phyloP scores from a whole-genome alignment of 1,140 invertebrate species.

The Euwallacea similis region DNA sequence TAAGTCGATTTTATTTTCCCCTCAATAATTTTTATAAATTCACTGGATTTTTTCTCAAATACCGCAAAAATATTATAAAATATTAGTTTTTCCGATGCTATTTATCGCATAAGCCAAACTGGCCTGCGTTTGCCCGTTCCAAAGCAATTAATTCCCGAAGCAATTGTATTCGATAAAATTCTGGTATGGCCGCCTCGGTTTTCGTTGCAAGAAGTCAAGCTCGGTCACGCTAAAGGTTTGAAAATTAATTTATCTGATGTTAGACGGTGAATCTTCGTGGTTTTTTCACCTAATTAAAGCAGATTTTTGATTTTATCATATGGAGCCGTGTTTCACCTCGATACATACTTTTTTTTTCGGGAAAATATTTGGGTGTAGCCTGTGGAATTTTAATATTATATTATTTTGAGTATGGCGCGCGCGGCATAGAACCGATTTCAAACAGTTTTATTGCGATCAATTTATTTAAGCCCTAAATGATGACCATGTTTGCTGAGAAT shows the following conservation, averaged over 20 bases:
- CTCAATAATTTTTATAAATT: conserved; percentile 45
- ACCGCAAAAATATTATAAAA: conserved; percentile 41
- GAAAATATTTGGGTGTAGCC: conserved; percentile 50
- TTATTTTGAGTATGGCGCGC: conserved; percentile 51
- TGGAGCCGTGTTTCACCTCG: conserved; percentile 31
- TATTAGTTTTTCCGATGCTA: conserved; percentile 46
- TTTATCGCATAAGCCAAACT: conserved; percentile 33
- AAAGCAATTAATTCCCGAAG: conserved; percentile 41
- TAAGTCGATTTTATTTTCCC: conserved; percentile 46
- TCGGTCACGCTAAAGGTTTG: conserved; percentile 27
- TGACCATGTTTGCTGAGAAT: too few relatives aligned
- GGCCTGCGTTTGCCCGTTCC: conserved; percentile 24
- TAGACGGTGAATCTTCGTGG: conserved; percentile 15
- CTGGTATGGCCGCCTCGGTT: conserved; percentile 43
- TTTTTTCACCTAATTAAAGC: conserved; percentile 40
- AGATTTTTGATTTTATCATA: conserved; percentile 37
- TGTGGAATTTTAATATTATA: conserved; percentile 48
- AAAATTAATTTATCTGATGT: conserved; percentile 47
- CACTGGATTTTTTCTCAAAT: conserved; percentile 39
- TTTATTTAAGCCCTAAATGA: too few relatives aligned
- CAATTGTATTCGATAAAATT: conserved; percentile 38
- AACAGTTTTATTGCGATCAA: conserved; percentile 3
- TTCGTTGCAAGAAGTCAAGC: conserved; percentile 26
- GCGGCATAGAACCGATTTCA: conserved; percentile 35
- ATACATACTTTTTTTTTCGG: conserved; percentile 15